Evolutionary conservation across 35 echinoderm and acorn worm species (phyloP), one percentile per base, ranked within the genome.

Genomic region (Strongylocentrotus purpuratus): DNA sequence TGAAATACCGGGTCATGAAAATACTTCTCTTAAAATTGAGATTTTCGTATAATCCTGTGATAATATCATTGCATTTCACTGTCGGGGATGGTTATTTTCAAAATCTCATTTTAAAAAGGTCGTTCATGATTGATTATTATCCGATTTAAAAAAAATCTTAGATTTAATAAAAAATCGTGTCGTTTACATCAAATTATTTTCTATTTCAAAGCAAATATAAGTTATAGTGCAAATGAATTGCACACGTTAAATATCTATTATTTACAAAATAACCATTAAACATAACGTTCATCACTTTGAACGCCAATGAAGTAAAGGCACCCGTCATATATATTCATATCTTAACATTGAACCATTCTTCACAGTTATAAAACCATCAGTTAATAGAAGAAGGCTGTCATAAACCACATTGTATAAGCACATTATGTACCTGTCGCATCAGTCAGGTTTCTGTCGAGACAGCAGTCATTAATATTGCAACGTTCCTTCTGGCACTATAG

Each of bases 381-480:
- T 41, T 41, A 3, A 59, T 59, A 59, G 7, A 25, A 28, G 65
- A 78, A 78, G 65, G 28, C 28, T n/a, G 65, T 78, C 65, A 78
- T 78, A 78, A 55, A 78, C 7, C 20, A 78, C 20, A n/a, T 0
- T 11, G 1, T 2, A 55, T 8, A 78, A 78, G 65, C 65, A 78
- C 20, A 78, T 78, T 22, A n/a, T 78, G 25, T 78, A 31, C 65
- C 25, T 78, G 65, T 78, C 65, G 65, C 18, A 0, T 78, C n/a
- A n/a, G n/a, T n/a, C 5, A 78, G 65, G 65, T 22, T 28, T 78
- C 65, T 22, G 20, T 78, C 20, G 65, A 8, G 22, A 78, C 25
- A 78, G 11, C 10, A 78, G 65, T 89, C 32, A 89, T 89, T 50
- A 93, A n/a, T 93, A 93, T 93, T 93, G 91, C 91, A 93, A 58